Conservation (phyloP, 2,888 invertebrate genomes). For the Tetragonisca angustula region DNA sequence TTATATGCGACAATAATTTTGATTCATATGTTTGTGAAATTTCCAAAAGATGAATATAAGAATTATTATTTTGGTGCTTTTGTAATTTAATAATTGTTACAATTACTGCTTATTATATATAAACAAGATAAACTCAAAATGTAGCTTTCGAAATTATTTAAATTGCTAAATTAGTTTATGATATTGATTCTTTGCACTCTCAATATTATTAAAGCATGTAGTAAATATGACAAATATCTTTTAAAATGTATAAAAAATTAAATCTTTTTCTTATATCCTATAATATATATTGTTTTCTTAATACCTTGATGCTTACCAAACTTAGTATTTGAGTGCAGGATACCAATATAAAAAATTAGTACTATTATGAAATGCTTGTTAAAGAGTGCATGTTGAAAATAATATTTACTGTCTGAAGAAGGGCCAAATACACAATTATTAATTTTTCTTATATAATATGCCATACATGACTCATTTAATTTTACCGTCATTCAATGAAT, state of each 20-base stretch:
- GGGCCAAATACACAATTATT: conserved; percentile 65
- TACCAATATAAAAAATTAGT: conserved; percentile 39
- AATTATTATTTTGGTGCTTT: conserved; percentile 46
- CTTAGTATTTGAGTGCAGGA: conserved; percentile 31
- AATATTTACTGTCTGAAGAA: conserved; percentile 62
- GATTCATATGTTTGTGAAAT: conserved; percentile 29
- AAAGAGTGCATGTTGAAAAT: conserved; percentile 53
- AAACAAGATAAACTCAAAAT: conserved; percentile 23
- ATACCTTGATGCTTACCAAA: too few species aligned
- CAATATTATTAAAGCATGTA: not conserved
- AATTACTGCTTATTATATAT: conserved; percentile 25
- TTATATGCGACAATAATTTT: conserved; percentile 35
- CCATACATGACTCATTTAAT: conserved; percentile 40
- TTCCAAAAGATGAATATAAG: conserved; percentile 24
- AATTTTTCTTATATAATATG: conserved; percentile 49
- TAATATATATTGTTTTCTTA: too few species aligned
- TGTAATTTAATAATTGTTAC: conserved; percentile 29
- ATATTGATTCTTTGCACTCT: conserved; percentile 47
- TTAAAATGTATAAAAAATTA: not conserved
- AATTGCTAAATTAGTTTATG: conserved; percentile 26
- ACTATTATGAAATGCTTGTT: conserved; percentile 53
- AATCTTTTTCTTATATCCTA: not conserved
- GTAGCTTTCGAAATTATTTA: conserved; percentile 15
- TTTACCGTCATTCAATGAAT: conserved; percentile 50
- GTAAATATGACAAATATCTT: not conserved